Base-by-base conservation (phyloP, 2,113 vertebrate species). In the Corvus moneduloides region DNA sequence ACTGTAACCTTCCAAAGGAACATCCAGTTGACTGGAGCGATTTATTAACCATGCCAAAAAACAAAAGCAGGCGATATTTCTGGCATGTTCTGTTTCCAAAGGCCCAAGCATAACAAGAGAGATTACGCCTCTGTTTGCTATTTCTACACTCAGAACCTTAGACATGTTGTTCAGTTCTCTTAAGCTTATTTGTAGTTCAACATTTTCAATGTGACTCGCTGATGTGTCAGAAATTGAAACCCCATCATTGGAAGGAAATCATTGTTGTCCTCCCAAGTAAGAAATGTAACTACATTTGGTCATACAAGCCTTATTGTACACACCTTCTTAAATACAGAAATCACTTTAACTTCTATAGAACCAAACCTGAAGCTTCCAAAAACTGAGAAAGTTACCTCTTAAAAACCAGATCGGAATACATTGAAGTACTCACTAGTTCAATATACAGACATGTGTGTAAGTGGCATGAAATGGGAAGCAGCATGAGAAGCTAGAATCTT, bases 1-100 rank as follows among this genome's bases (percentile, higher is more conserved):
- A 90, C 71, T 92, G 41, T 77, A 95, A 90, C 44, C 78, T 90
- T 94, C 81, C 71, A 81, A 93, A 93, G 37, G 48, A 94, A 78
- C 56, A 81, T 90, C 76, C 90, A 90, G 72, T 93, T 90, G 95
- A 93, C 61, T 75, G 73, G 23, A 71, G 56, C 32, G 7, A 91
- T 91, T 95, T 89, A 91, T 82, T 89, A 80, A 56, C 48, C 72
- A 81, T 43, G 54, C 44, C 79, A 91, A 88, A 88, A 93, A 94
- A 39, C 55, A 95, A 90, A 94, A 52, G 2, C 9, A 67, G 51
- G 59, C 22, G 17, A 78, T 90, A 92, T 56, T 94, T 93, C 61
- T 94, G 61, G 64, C 55, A 49, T 28, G 44, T 68, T 94, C 52
- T 67, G 62, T 89, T 85, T 92, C 76, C 88, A 93, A 91, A 90